phyloP scores from a whole-genome alignment of 1,140 invertebrate species.

The Drosophila fuyamai region DNA sequence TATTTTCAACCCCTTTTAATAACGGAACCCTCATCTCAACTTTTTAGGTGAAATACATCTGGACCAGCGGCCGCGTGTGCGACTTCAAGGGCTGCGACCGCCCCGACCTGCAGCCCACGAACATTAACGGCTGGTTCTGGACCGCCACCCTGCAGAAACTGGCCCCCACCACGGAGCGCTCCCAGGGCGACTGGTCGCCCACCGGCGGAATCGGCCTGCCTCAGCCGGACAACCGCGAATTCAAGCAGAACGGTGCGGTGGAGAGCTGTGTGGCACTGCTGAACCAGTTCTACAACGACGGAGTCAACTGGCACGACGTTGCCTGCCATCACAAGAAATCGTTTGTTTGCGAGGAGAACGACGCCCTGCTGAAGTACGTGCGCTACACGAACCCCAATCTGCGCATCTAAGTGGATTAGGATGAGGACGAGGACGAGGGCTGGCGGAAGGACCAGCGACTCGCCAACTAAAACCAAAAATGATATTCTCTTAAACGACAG shows the following conservation, averaged over 20 bases:
- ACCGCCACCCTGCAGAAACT: conserved; percentile 92
- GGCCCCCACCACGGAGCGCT: conserved; percentile 90
- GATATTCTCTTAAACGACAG: conserved; percentile 61
- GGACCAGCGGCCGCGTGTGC: conserved; percentile 94
- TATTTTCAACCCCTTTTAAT: too few species aligned
- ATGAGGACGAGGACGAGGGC: conserved; percentile 2
- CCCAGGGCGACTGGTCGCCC: conserved; percentile 93
- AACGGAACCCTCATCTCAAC: neutral
- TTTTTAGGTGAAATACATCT: conserved; percentile 88
- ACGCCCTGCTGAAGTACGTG: conserved; percentile 91
- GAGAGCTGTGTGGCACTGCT: conserved; percentile 92
- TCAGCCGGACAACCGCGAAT: conserved; percentile 93
- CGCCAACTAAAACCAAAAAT: conserved; percentile 75
- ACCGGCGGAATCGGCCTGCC: conserved; percentile 91
- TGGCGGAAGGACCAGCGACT: conserved; percentile 47
- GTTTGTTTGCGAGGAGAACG: conserved; percentile 93
- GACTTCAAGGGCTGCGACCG: conserved; percentile 94
- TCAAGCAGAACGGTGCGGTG: conserved; percentile 90
- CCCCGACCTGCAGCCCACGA: conserved; percentile 90
- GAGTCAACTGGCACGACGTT: conserved; percentile 94
- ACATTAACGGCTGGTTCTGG: conserved; percentile 95
- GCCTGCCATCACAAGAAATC: conserved; percentile 93
- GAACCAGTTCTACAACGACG: conserved; percentile 94
- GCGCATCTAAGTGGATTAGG: conserved; percentile 85
- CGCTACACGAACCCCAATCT: conserved; percentile 91